Percentiles rank a stretch among this genome's conserved stretches.
phyloP scores from a whole-genome alignment of 37 sponge, comb jelly and placozoan genomes.

The Mnemiopsis leidyi region DNA sequence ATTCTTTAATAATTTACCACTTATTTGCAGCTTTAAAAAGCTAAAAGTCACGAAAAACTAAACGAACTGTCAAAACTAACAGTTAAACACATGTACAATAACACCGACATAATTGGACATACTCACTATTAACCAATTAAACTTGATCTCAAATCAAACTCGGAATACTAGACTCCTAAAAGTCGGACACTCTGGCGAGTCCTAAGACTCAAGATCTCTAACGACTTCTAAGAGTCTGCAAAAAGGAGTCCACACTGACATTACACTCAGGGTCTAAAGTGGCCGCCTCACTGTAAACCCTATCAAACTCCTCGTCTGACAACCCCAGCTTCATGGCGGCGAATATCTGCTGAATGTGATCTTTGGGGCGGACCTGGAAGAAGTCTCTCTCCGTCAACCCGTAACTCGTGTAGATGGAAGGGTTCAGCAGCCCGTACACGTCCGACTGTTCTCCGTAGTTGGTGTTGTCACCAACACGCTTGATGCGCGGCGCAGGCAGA shows the following conservation, averaged over 20 bases:
- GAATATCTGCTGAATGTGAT: constrained; percentile 74
- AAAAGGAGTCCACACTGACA: constrained; percentile 69
- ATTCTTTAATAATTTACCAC: too few relatives aligned
- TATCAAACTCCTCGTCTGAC: constrained; percentile 79
- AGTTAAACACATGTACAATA: too few relatives aligned
- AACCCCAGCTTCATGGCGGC: constrained; percentile 79
- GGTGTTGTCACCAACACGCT: constrained; percentile 83
- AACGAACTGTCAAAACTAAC: too few relatives aligned
- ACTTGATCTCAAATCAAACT: background rate
- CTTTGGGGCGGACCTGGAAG: constrained; percentile 75
- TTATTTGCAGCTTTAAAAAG: too few relatives aligned
- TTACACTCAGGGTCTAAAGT: constrained; percentile 74
- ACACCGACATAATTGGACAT: too few relatives aligned
- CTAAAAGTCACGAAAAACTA: too few relatives aligned
- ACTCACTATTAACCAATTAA: background rate
- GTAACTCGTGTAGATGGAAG: constrained; percentile 81
- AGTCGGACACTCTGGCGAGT: background rate
- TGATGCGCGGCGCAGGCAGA: constrained; percentile 85
- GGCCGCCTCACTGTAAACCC: constrained; percentile 82
- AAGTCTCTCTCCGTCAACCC: constrained; percentile 90
- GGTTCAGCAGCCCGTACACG: constrained; percentile 91
- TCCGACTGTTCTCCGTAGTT: constrained; percentile 97
- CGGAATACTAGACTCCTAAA: background rate
- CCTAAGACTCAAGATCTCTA: background rate
- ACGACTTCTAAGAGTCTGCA: background rate